Evolutionary conservation across 1,140 invertebrate species (phyloP), one percentile per base, ranked within the genome.

Genomic region (Drosophila rhopaloa): DNA sequence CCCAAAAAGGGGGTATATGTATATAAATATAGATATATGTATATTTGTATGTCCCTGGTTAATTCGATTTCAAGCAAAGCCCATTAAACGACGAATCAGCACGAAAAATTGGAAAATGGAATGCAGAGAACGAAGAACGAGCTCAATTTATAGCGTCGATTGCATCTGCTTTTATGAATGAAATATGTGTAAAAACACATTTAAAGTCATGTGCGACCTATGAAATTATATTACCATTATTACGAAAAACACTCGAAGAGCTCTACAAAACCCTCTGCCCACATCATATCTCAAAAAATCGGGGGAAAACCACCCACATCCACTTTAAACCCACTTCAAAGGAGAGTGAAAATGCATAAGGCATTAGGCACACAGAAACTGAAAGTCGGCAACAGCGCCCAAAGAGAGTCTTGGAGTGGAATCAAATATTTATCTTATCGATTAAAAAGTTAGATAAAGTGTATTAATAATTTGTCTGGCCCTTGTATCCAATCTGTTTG

Each of bases 61-160:
- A 50, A 63, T 82, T 60, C 46, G 56, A 75, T 66, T 82, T 76
- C 62, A 71, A 79, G 66, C 43, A 56, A 67, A 60, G 57, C 65
- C 59, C 70, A 75, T 83, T 82, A 75, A 82, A 65, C 78, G 60
- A 70, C 74, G 56, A 79, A 76, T 61, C 68, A 60, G 55, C 71
- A 83, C 54, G 32, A 72, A 76, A 65, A 51, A 68, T 32, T 55
- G 41, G 7, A 41, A 27, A 10, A 8, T 13, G 19, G 38, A 58
- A 27, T 9, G 29, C 13, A 27, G 29, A 53, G 10, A 54, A 37
- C 13, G 38, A 47, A 35, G 35, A 27, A 32, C 44, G 43, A 75
- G 41, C 65, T 62, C 44, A 70, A 58, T 70, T 76, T 51, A 27
- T 40, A 40, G 24, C 63, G 81, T 72, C 72, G 65, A 72, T 71